Conservation (phyloP, 2,888 invertebrate genomes). For the Drosophila kambysellisi region DNA sequence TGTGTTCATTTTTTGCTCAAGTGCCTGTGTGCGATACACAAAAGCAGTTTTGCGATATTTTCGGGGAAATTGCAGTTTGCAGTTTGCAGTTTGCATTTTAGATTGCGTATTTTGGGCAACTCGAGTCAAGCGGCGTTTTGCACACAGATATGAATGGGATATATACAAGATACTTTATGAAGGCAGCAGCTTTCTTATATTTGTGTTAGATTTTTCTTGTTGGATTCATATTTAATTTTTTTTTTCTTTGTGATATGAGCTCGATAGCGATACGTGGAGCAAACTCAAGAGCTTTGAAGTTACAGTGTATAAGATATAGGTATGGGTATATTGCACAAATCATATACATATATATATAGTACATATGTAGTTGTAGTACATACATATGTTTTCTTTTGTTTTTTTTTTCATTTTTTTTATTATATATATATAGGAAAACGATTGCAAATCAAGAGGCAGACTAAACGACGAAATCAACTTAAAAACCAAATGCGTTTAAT, state of each 20-base stretch:
- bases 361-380: conserved; percentile 14
- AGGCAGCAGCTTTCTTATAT: conserved; percentile 32
- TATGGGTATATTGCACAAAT: conserved; percentile 49
- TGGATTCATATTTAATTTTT: conserved; percentile 3
- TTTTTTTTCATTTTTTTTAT: not conserved
- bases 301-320: conserved; percentile 77
- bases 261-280: conserved; percentile 83
- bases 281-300: conserved; percentile 80
- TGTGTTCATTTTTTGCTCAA: conserved; percentile 35
- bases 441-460: conserved; percentile 55
- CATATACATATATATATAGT: conserved; percentile 26
- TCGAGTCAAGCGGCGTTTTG: conserved; percentile 28
- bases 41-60: conserved; percentile 67
- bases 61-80: conserved; percentile 54
- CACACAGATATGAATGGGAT: conserved; percentile 26
- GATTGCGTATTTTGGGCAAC: conserved; percentile 14
- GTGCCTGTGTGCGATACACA: conserved; percentile 28
- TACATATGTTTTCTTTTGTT: conserved; percentile 13
- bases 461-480: conserved; percentile 52
- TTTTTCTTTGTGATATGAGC: conserved; percentile 57
- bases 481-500: conserved; percentile 47
- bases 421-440: conserved; percentile 19
- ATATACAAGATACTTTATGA: conserved; percentile 35
- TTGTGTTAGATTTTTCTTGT: conserved; percentile 3
- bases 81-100: conserved; percentile 58